Evolutionary conservation across 2,888 invertebrate genomes (phyloP).

Genomic region (Melanostoma mellinum): DNA sequence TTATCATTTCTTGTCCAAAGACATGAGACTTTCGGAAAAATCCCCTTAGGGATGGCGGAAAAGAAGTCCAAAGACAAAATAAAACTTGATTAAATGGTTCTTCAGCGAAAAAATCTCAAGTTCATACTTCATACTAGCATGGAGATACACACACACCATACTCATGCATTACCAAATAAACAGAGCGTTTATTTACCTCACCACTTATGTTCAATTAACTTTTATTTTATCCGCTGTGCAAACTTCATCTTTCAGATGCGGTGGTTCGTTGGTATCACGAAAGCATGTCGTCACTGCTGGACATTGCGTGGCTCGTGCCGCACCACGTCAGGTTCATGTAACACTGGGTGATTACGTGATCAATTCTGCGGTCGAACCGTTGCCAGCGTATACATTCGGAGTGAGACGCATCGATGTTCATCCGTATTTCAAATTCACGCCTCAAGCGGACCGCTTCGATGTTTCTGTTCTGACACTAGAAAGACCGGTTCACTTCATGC

Average conservation of each 20-base stretch:
- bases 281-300: constrained; percentile 97
- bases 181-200: constrained; percentile 14
- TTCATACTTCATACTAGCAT: too few species aligned
- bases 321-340: constrained; percentile 94
- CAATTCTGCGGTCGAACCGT: constrained; percentile 94
- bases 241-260: constrained; percentile 86
- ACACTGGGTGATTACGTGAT: constrained; percentile 94
- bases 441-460: constrained; percentile 95
- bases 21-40: too few species aligned
- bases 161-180: constrained; percentile 18
- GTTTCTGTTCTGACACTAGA: constrained; percentile 94
- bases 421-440: constrained; percentile 95
- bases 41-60: too few species aligned
- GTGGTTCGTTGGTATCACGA: constrained; percentile 94
- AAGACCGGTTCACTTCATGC: constrained; percentile 94
- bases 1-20: too few species aligned
- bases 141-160: constrained; percentile 11
- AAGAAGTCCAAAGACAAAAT: too few species aligned
- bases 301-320: constrained; percentile 95
- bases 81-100: background rate
- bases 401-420: constrained; percentile 95
- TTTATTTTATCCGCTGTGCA: constrained; percentile 36
- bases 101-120: background rate
- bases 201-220: constrained; percentile 36
- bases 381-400: constrained; percentile 95